Evolutionary conservation across 2,113 vertebrate species (phyloP), one percentile per base, ranked within the genome.

Genomic region (Colius striatus): DNA sequence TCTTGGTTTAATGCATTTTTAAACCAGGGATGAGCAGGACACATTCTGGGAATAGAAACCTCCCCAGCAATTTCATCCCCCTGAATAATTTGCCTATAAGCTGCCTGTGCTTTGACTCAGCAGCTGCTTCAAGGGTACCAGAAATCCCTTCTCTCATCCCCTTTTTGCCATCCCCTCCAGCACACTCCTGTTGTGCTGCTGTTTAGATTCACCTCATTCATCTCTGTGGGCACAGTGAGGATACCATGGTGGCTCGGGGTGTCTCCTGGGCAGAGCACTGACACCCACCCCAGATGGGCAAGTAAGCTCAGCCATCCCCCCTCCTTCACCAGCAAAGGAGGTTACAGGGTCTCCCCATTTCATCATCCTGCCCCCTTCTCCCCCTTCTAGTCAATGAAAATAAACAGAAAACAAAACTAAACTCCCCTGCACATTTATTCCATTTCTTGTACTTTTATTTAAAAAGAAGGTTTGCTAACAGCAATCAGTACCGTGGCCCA

Each of bases 391-490:
- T 18, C 2, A 1, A 30, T 22, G 17, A 55, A 72, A 84, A 60
- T 6, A 66, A 75, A 84, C 3, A 22, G 9, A 60, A 63, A 87
- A 48, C 50, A 43, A 53, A 70, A 91, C 74, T 11, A 62, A 95
- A 84, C 5, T 41, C 1, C 23, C 68, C 70, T 4, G 53, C 85
- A 80, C 53, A 20, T 54, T 74, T 41, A 11, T 70, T 88, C 90
- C 0, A 26, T 93, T 95, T 93, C 41, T 82, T 41, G 65, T 94
- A 72, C 53, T 95, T 97, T 97, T 97, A 96, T 97, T 97, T n/a
- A 89, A 97, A 96, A 96, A 96, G 95, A 97, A 97, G 94, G 87
- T 77, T 62, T 92, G 45, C 38, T 83, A 41, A 77, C 79, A 34
- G 58, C 71, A 65, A 43, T 88, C 68, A 62, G 38, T 89, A 73